Conservation (phyloP, 2,113 vertebrate species). For the Vanacampus margaritifer region DNA sequence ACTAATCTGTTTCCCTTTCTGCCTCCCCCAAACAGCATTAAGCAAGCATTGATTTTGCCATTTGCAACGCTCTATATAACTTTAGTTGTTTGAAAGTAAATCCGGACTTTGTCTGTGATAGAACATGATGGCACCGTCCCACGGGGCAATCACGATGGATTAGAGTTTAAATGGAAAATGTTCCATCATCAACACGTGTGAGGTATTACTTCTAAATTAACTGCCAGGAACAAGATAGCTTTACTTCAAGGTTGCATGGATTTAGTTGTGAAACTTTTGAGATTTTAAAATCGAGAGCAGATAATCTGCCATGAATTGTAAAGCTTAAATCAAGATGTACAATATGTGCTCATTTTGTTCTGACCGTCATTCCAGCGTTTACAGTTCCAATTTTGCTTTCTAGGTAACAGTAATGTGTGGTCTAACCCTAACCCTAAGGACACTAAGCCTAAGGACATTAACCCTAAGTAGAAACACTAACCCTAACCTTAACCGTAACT, state of each 20-base stretch:
- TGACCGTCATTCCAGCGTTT: no score
- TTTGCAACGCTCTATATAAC: constrained; percentile 56
- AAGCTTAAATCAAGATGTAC: not conserved
- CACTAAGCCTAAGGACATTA: no score
- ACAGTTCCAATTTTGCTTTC: no score
- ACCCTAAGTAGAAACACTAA: no score
- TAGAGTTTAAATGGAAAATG: not conserved
- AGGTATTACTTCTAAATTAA: not conserved
- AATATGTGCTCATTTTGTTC: not conserved
- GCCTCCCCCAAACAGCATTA: constrained; percentile 29
- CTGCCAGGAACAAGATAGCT: not conserved
- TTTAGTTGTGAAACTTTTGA: not conserved
- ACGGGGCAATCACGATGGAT: not conserved
- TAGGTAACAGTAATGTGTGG: no score
- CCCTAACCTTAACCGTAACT: no score
- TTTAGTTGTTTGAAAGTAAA: constrained; percentile 5
- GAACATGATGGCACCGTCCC: not conserved
- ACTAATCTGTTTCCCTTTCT: constrained; percentile 30
- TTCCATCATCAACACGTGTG: not conserved
- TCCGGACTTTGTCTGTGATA: constrained; percentile 16
- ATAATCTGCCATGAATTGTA: not conserved
- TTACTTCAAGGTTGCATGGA: not conserved
- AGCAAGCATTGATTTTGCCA: constrained; percentile 42
- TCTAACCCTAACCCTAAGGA: no score
- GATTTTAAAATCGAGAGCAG: not conserved